Base-by-base conservation (phyloP, 1,140 invertebrate species). In the Philotrypesis tridentata region DNA sequence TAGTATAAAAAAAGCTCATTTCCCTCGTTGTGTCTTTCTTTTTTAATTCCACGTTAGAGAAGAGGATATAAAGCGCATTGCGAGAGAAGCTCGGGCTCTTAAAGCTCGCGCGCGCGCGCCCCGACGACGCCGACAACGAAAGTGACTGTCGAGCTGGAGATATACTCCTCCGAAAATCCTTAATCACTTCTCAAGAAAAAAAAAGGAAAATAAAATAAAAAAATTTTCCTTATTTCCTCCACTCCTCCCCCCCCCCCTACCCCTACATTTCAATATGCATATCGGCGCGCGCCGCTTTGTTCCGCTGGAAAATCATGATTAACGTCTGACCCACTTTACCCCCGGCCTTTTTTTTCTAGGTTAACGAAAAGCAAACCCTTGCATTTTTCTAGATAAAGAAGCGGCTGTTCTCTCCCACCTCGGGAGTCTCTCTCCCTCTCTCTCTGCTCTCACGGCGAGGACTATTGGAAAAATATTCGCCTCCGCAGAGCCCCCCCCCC, bases 361-460 rank as follows among this genome's bases (percentile, higher is more conserved):
- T 81, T 81, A 81, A 75, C 79, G 74, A 75, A 68, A 75, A 68
- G 79, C 63, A 60, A 75, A 81, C 72, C 65, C 63, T 75, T 75
- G 72, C 79, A 81, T 70, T 81, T 75, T 75, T 75, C 25, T 70
- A 75, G 79, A 81, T 81, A 81, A 80, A 80, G 72, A 74, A 61
- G 25, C 55, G 40, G 78, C n/a, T n/a, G n/a, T n/a, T n/a, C n/a
- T n/a, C n/a, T n/a, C n/a, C n/a, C n/a, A n/a, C n/a, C n/a, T n/a
- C 63, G 63, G 25, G 63, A 9, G 17, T 48, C 43, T 21, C 17
- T 21, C 43, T 21, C 43, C 14, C 43, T 48, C 43, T 21, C 37
- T 40, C 37, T 40, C 37, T 40, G n/a, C 37, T 40, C 37, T 1
- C 14, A 1, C 40, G 12, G 65, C 33, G 63, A 75, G 65, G 80